A percentile compares a stretch with the other conserved stretches of the same genome.
phyloP scores from a whole-genome alignment of 2,113 vertebrate genomes.

The Erinaceus europaeus region DNA sequence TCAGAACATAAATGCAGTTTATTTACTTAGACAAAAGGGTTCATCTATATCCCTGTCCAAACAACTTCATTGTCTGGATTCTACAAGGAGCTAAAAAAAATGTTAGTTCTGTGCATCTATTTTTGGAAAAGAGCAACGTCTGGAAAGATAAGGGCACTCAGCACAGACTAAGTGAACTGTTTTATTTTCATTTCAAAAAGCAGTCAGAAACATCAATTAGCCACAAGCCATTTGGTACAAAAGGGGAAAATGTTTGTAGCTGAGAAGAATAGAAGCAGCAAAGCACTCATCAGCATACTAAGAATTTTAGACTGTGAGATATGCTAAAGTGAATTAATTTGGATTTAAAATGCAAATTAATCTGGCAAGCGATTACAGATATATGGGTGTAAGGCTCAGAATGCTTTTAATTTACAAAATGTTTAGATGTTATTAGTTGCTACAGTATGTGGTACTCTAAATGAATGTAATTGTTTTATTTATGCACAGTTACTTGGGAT shows the following conservation, averaged over 20 bases:
- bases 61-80: conserved; percentile 95
- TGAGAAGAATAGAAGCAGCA: conserved; percentile 87
- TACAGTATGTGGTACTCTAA: conserved; percentile 81
- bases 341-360: conserved; percentile 99
- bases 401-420: conserved; percentile 89
- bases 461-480: conserved; percentile 87
- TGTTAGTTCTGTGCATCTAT: conserved; percentile 85
- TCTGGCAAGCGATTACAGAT: conserved; percentile 93
- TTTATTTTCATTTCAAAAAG: conserved; percentile 93
- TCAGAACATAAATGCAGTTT: conserved; percentile 95
- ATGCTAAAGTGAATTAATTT: conserved; percentile 99
- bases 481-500: conserved; percentile 81
- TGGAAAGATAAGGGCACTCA: conserved; percentile 90
- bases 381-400: conserved; percentile 89
- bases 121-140: conserved; percentile 87
- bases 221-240: conserved; percentile 93
- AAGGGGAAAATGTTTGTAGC: conserved; percentile 91
- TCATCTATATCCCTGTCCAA: conserved; percentile 96
- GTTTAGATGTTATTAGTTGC: conserved; percentile 89
- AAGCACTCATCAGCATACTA: conserved; percentile 96
- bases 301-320: conserved; percentile 93
- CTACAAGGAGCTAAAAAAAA: conserved; percentile 87
- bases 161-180: conserved; percentile 89
- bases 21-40: conserved; percentile 98
- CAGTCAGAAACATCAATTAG: conserved; percentile 94